Conservation (phyloP, 2,797 vertebrate genomes). For the Scolopax rusticola region DNA sequence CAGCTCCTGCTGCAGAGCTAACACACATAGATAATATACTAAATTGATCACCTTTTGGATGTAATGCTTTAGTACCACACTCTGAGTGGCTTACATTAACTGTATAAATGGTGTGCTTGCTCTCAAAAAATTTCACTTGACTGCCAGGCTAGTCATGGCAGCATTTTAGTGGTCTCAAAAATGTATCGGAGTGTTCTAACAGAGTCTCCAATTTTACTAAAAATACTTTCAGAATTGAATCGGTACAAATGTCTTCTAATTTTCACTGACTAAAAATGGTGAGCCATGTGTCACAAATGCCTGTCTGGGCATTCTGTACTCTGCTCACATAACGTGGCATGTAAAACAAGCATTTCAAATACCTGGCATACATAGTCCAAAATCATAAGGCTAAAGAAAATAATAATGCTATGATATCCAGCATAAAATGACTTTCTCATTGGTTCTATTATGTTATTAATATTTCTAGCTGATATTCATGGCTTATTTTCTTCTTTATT, state of each 20-base stretch:
- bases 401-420: background rate
- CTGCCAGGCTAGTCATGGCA: background rate
- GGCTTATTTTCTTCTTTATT: conserved; percentile 7
- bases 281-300: background rate
- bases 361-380: background rate
- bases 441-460: background rate
- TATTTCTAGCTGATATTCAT: conserved; percentile 7
- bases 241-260: background rate
- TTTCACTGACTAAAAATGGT: background rate
- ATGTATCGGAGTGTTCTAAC: background rate
- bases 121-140: conserved; percentile 3
- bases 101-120: background rate
- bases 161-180: background rate
- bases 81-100: background rate
- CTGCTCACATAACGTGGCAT: background rate
- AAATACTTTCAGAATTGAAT: background rate
- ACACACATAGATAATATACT: background rate
- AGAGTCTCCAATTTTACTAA: conserved; percentile 13
- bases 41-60: background rate
- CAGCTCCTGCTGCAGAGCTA: background rate
- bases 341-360: conserved; percentile 9
- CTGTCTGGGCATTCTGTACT: background rate
- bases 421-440: background rate
- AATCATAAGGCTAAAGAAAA: conserved; percentile 9
- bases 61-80: background rate